Percentiles rank a stretch among this genome's conserved stretches.
Evolutionary conservation across 2,888 invertebrate species (phyloP).

Genomic region (Ceriagrion tenellum): DNA sequence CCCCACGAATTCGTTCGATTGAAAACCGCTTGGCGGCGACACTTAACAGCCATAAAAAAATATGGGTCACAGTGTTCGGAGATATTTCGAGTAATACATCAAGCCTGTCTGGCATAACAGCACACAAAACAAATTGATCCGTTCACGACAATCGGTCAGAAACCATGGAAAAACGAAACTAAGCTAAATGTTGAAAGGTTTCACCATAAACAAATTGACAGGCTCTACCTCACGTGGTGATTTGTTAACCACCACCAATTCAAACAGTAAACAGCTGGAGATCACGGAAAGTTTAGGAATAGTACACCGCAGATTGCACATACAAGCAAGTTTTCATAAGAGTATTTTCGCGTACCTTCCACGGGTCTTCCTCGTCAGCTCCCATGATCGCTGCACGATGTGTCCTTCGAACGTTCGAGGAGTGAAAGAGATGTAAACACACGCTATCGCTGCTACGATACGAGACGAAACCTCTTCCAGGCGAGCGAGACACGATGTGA

Average conservation of each 20-base stretch:
- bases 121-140: not conserved
- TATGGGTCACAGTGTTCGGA: no score
- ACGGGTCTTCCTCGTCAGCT: constrained; percentile 15
- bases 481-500: not conserved
- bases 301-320: no score
- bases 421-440: not conserved
- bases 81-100: not conserved
- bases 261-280: no score
- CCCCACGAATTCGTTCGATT: not conserved
- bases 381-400: not conserved
- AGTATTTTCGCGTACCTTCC: not conserved
- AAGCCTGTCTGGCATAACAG: not conserved
- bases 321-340: no score
- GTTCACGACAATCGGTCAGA: not conserved
- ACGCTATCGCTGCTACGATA: not conserved
- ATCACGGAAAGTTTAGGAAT: no score
- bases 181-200: not conserved
- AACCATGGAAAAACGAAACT: not conserved
- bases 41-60: no score
- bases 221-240: not conserved
- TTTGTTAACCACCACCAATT: no score
- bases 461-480: not conserved
- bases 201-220: not conserved
- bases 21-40: not conserved
- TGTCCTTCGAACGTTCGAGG: not conserved